phyloP scores from a whole-genome alignment of 2,113 vertebrate species.

The Dascyllus trimaculatus region DNA sequence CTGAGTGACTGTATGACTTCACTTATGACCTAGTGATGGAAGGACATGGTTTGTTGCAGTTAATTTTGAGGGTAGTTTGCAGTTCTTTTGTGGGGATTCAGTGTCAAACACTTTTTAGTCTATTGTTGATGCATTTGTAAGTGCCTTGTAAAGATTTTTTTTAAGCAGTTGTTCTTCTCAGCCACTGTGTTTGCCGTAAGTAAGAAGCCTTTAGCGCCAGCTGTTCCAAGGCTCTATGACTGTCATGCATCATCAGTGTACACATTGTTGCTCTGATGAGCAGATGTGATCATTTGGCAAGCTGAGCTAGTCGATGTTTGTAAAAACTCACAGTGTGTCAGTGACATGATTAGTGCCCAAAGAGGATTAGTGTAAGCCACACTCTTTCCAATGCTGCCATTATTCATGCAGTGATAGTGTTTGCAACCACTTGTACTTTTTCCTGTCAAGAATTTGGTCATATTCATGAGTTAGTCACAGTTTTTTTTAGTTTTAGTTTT shows the following conservation, averaged over 20 bases:
- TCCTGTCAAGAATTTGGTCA: neutral
- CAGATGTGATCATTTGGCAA: constrained; percentile 47
- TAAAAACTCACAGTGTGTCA: constrained; percentile 19
- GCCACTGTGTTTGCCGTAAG: constrained; percentile 17
- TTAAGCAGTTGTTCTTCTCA: neutral
- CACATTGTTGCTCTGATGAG: neutral
- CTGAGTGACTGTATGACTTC: neutral
- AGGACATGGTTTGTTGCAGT: neutral
- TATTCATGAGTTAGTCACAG: neutral
- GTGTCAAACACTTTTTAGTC: neutral
- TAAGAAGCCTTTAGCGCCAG: constrained; percentile 22
- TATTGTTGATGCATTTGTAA: constrained; percentile 6
- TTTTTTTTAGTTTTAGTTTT: too few relatives aligned
- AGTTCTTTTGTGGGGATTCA: too few relatives aligned
- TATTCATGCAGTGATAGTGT: neutral
- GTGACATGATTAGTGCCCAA: constrained; percentile 47
- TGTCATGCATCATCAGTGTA: neutral
- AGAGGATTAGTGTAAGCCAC: constrained; percentile 68
- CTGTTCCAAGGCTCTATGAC: constrained; percentile 21
- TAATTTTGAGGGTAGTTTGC: neutral
- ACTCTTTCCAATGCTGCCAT: constrained; percentile 8
- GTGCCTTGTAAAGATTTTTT: neutral
- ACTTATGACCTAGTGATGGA: neutral
- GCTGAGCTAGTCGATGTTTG: constrained; percentile 1
- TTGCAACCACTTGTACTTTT: neutral